Evolutionary conservation across 2,888 invertebrate genomes (phyloP).

Genomic region (Syrista parreyssii): DNA sequence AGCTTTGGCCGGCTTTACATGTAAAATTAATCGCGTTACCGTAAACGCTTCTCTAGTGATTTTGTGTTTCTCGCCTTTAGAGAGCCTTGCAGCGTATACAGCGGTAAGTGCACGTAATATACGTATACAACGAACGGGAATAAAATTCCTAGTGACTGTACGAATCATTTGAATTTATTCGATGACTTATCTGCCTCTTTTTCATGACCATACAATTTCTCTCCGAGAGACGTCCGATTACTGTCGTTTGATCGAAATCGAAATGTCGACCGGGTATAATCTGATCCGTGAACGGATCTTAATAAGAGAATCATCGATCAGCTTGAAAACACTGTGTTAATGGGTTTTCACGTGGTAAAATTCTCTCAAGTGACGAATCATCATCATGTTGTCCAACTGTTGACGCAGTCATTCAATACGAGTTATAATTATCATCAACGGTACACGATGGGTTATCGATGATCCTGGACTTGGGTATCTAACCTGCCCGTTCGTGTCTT

Average conservation of each 20-base stretch:
- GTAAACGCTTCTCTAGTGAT: not conserved
- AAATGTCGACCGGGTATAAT: not conserved
- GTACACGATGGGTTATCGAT: not conserved
- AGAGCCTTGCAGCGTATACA: not conserved
- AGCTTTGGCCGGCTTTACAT: not conserved
- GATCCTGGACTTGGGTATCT: not conserved
- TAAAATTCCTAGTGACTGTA: not conserved
- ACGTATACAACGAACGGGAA: not conserved
- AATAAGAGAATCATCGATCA: not conserved
- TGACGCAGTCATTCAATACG: not conserved
- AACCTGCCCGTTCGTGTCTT: slow-evolving; percentile 5
- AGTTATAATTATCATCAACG: not conserved
- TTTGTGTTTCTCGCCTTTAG: not conserved
- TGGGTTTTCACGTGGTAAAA: not conserved
- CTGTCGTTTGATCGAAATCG: not conserved
- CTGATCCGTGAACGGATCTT: not conserved
- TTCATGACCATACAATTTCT: not conserved
- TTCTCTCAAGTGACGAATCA: not conserved
- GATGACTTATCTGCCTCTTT: not conserved
- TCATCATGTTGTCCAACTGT: not conserved
- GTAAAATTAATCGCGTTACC: not conserved
- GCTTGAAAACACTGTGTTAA: not conserved
- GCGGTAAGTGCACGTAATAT: too few relatives aligned
- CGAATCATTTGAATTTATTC: not conserved
- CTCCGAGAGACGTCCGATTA: not conserved